phyloP scores from a whole-genome alignment of 1,140 invertebrate species.

The Kradibia gibbosae region DNA sequence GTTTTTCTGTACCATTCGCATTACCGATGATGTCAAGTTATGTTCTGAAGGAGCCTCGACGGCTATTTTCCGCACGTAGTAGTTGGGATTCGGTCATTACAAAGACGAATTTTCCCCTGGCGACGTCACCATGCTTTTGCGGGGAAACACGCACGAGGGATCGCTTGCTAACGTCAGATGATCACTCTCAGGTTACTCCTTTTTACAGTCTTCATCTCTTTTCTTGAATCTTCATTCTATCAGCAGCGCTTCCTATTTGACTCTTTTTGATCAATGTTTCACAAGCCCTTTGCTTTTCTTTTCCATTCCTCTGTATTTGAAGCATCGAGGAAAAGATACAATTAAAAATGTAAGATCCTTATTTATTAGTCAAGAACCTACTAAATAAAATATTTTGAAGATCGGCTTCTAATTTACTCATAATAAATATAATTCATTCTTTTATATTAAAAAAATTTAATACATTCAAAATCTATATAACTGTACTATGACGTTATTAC shows the following conservation, averaged over 20 bases:
- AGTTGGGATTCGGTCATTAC: slow-evolving; percentile 47
- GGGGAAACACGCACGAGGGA: slow-evolving; percentile 39
- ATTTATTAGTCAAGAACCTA: too few species aligned
- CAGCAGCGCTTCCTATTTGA: not conserved
- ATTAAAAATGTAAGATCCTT: too few species aligned
- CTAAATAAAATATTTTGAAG: too few species aligned
- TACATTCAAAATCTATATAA: too few species aligned
- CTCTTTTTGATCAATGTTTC: not conserved
- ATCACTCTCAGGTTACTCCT: slow-evolving; percentile 46
- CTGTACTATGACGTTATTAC: too few species aligned
- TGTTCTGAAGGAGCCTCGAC: slow-evolving; percentile 42
- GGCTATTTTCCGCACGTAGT: slow-evolving; percentile 49
- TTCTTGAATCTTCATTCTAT: not conserved
- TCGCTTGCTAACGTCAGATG: slow-evolving; percentile 47
- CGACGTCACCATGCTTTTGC: slow-evolving; percentile 55
- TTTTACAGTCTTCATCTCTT: slow-evolving; percentile 14
- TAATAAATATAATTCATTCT: too few species aligned
- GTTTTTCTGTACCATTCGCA: slow-evolving; percentile 35
- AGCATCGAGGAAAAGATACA: too few species aligned
- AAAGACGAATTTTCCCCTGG: slow-evolving; percentile 58
- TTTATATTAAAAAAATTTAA: too few species aligned
- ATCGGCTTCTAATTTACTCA: too few species aligned
- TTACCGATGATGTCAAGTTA: slow-evolving; percentile 42
- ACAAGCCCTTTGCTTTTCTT: not conserved
- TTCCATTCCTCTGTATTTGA: too few species aligned